Percentiles rank a stretch among this genome's conserved stretches.
Evolutionary conservation across 2,888 invertebrate species (phyloP).

Genomic region (Drosophila mayaguana): DNA sequence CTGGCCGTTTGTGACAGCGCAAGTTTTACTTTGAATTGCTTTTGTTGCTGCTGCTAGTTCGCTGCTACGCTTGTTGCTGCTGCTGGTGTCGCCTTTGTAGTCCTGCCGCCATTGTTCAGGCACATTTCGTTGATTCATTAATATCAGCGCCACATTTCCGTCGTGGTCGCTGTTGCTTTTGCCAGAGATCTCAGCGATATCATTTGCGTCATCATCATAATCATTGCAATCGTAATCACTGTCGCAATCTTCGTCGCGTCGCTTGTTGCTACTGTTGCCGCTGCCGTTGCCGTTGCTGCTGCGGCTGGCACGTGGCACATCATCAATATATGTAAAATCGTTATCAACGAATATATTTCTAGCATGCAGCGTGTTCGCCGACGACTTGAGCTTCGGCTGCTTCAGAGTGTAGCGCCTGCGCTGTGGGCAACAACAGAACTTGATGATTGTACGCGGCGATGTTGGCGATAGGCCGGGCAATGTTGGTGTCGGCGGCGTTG

Average conservation of each 20-base stretch:
- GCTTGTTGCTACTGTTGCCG: conserved; percentile 49
- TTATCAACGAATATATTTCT: conserved; percentile 81
- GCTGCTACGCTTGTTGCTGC: conserved; percentile 42
- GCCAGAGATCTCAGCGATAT: conserved; percentile 57
- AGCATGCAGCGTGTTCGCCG: conserved; percentile 75
- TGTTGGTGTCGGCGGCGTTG: conserved; percentile 71
- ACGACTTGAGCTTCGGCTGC: conserved; percentile 69
- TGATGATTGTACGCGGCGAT: conserved; percentile 81
- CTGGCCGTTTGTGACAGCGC: conserved; percentile 74
- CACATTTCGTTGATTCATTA: conserved; percentile 80
- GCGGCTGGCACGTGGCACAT: conserved; percentile 70
- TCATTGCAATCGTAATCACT: conserved; percentile 62
- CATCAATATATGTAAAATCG: conserved; percentile 83
- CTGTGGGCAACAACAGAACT: conserved; percentile 82
- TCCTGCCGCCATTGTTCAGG: conserved; percentile 76
- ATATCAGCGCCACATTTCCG: conserved; percentile 79
- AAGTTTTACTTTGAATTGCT: conserved; percentile 67
- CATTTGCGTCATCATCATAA: conserved; percentile 55
- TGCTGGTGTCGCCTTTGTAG: conserved; percentile 63
- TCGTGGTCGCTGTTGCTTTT: conserved; percentile 55
- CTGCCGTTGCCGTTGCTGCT: conserved; percentile 44
- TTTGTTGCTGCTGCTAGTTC: conserved; percentile 48
- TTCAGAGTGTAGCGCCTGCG: conserved; percentile 82
- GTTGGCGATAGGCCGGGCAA: conserved; percentile 79
- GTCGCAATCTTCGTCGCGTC: conserved; percentile 67